Conservation (phyloP, 1,140 invertebrate genomes). For the Rhopalosiphum padi region DNA sequence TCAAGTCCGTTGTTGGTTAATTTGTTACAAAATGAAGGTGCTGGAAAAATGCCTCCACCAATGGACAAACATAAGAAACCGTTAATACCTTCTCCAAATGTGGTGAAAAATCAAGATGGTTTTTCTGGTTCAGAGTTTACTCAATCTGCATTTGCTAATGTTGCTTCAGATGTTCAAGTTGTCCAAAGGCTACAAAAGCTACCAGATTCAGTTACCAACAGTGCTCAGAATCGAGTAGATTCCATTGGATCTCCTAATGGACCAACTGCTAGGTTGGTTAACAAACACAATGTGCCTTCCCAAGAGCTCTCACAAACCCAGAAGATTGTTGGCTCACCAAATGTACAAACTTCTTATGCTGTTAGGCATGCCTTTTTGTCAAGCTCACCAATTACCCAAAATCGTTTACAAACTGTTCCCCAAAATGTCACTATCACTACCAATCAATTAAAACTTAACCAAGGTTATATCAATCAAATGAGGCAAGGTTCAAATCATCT, state of each 20-base stretch:
- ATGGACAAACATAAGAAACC: constrained; percentile 60
- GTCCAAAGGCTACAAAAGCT: constrained; percentile 55
- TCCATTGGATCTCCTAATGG: constrained; percentile 57
- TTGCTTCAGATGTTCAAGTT: constrained; percentile 47
- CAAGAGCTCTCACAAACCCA: constrained; percentile 54
- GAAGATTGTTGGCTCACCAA: constrained; percentile 44
- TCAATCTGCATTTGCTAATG: constrained; percentile 57
- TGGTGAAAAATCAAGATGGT: constrained; percentile 50
- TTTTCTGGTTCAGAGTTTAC: constrained; percentile 58
- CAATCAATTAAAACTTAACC: constrained; percentile 51
- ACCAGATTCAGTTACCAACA: constrained; percentile 58
- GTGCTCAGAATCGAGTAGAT: constrained; percentile 57
- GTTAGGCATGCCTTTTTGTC: constrained; percentile 39
- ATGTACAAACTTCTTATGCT: constrained; percentile 56
- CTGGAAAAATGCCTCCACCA: constrained; percentile 62
- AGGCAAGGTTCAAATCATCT: constrained; percentile 45
- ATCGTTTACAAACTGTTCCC: constrained; percentile 50
- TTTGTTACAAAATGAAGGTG: constrained; percentile 85
- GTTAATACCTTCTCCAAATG: constrained; percentile 62
- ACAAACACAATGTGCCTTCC: constrained; percentile 57
- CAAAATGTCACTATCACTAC: constrained; percentile 56
- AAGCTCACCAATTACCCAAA: constrained; percentile 51
- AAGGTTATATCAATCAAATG: constrained; percentile 57
- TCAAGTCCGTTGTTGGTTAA: constrained; percentile 92
- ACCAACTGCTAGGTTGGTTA: constrained; percentile 37